Percentiles rank a stretch among this genome's conserved stretches.
Evolutionary conservation across 1,140 invertebrate genomes (phyloP).

Genomic region (Gyrodactylus salaris): DNA sequence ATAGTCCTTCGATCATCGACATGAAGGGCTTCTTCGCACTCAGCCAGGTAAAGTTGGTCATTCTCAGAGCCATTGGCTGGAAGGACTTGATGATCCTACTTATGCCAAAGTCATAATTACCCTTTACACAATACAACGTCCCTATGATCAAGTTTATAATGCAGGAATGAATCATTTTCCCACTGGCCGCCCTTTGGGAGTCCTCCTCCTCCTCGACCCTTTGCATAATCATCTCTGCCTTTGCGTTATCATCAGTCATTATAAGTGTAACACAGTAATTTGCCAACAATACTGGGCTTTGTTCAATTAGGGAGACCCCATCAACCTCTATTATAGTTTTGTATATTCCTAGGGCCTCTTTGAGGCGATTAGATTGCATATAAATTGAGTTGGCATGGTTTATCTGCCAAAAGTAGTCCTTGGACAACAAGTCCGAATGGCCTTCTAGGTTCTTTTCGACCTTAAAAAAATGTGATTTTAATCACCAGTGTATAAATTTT

Average conservation of each 20-base stretch:
- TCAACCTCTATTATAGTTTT: slow-evolving; percentile 84
- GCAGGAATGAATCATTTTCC: slow-evolving; percentile 76
- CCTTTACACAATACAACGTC: slow-evolving; percentile 85
- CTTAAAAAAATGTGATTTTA: too few species aligned
- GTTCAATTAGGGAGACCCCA: slow-evolving; percentile 24
- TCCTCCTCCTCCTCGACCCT: slow-evolving; percentile 89
- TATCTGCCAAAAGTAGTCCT: slow-evolving; percentile 73
- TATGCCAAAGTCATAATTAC: slow-evolving; percentile 95
- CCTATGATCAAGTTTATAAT: slow-evolving; percentile 94
- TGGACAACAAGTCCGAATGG: slow-evolving; percentile 84
- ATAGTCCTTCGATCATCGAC: not conserved
- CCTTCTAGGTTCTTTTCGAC: slow-evolving; percentile 32
- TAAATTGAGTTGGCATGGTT: slow-evolving; percentile 93
- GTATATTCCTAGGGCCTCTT: slow-evolving; percentile 85
- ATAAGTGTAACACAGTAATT: slow-evolving; percentile 96
- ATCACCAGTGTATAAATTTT: too few species aligned
- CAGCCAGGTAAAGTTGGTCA: slow-evolving; percentile 75
- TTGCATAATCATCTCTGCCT: slow-evolving; percentile 89
- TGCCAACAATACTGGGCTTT: slow-evolving; percentile 68
- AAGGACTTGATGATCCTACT: slow-evolving; percentile 77
- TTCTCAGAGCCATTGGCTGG: slow-evolving; percentile 68
- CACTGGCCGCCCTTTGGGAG: slow-evolving; percentile 47
- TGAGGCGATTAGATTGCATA: slow-evolving; percentile 95
- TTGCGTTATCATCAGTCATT: slow-evolving; percentile 90
- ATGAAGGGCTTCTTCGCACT: not conserved